Percentiles rank a stretch among this genome's conserved stretches.
Evolutionary conservation across 1,140 invertebrate genomes (phyloP).

Genomic region (Amphibalanus amphitrite): DNA sequence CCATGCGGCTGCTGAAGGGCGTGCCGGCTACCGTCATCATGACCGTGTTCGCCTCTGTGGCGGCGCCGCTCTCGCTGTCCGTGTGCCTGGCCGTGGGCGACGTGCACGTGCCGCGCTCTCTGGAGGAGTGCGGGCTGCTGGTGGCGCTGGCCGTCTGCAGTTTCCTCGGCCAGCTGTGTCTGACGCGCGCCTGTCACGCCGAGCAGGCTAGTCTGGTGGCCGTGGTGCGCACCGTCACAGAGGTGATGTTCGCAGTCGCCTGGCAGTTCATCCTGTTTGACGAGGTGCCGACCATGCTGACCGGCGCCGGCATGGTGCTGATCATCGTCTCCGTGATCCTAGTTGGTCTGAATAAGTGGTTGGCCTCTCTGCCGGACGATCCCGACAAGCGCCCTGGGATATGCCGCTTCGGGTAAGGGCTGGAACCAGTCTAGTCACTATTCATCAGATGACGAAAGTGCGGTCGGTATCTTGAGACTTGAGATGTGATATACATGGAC

Average conservation of each 20-base stretch:
- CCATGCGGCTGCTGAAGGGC: constrained; percentile 64
- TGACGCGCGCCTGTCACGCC: constrained; percentile 67
- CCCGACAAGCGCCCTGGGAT: too few relatives aligned
- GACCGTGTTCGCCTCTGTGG: constrained; percentile 73
- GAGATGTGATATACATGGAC: too few relatives aligned
- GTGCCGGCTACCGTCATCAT: constrained; percentile 78
- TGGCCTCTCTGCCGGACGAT: not conserved
- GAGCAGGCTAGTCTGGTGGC: constrained; percentile 83
- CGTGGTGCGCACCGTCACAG: constrained; percentile 61
- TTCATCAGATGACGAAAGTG: too few relatives aligned
- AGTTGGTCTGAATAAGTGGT: constrained; percentile 69
- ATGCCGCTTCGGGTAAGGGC: too few relatives aligned
- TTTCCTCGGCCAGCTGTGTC: constrained; percentile 69
- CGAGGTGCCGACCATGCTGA: constrained; percentile 62
- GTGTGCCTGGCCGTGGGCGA: constrained; percentile 56
- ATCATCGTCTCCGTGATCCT: constrained; percentile 66
- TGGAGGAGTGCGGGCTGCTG: constrained; percentile 53
- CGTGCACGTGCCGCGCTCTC: constrained; percentile 60
- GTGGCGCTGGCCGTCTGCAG: constrained; percentile 65
- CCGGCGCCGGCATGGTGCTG: constrained; percentile 59
- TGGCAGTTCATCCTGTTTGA: constrained; percentile 46
- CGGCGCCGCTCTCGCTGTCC: constrained; percentile 57
- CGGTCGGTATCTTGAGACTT: too few relatives aligned
- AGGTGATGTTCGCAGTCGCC: constrained; percentile 79
- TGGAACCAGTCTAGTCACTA: too few relatives aligned